A percentile compares a stretch with the other conserved stretches of the same genome.
These are phyloP conservation scores for Ptychobarbus kaznakovi DNA, from an alignment of 2,797 vertebrate genomes.

Conservation along the genomic window DNA sequence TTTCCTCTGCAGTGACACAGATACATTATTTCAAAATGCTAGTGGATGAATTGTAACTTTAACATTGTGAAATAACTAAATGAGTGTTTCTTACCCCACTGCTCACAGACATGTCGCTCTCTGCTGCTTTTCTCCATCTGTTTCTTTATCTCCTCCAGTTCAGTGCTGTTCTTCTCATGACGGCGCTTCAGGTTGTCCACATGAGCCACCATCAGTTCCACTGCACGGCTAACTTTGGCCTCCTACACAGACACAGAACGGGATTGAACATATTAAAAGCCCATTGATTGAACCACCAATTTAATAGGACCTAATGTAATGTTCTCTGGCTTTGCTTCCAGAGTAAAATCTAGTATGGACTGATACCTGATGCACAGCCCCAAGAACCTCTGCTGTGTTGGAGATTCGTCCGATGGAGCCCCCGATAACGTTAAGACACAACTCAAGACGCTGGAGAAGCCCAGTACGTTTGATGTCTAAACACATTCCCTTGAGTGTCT, in stretches of 20 bases:
- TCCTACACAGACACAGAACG: constrained; percentile 72
- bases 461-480: constrained; percentile 71
- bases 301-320: not conserved
- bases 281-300: not conserved
- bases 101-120: constrained; percentile 69
- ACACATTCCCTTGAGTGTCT: constrained; percentile 80
- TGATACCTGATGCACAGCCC: constrained; percentile 85
- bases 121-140: constrained; percentile 74
- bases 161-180: constrained; percentile 71
- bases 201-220: constrained; percentile 87
- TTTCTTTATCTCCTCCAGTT: constrained; percentile 84
- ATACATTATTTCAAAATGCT: not conserved
- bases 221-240: constrained; percentile 81
- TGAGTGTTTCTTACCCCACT: constrained; percentile 63
- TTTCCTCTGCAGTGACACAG: constrained; percentile 70
- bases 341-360: not conserved
- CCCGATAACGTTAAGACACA: constrained; percentile 78
- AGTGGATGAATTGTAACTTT: not conserved
- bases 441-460: constrained; percentile 79
- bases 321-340: not conserved
- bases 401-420: constrained; percentile 79
- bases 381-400: constrained; percentile 82
- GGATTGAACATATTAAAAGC: not conserved
- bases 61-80: not conserved
- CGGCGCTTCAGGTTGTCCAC: constrained; percentile 84